Evolutionary conservation across 2,113 vertebrate species (phyloP), one percentile per base, ranked within the genome.

Genomic region (Lasiurus borealis): DNA sequence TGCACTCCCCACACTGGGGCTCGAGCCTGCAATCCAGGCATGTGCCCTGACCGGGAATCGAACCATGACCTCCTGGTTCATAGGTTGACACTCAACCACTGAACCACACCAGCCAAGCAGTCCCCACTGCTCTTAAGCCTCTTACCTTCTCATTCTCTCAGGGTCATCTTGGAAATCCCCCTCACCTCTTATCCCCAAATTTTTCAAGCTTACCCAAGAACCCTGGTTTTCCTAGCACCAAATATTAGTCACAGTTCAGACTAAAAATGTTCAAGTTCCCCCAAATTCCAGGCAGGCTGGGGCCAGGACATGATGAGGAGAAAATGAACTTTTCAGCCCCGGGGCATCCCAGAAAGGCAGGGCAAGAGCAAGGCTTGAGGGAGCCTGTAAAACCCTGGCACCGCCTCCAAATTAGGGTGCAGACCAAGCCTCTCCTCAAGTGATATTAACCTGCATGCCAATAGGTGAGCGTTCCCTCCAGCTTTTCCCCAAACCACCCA

Each of bases 211-310:
- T 93, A 64, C 7, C 71, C 71, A 10, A 15, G 88, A 96, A 52
- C 6, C 52, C 76, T 1, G 50, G 82, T 36, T 89, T 96, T 86
- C 75, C 54, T 80, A 86, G 36, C 48, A 95, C 19, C 71, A 72
- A 88, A 77, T 90, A 92, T 92, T 84, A 95, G 92, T 96, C 78
- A 94, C n/a, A 91, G 21, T 84, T 97, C 44, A 66, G 21, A 52
- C 11, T 91, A 71, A 95, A 95, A 95, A 44, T 9, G 18, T 16
- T 76, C 27, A 64, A 64, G 12, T 95, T 92, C 46, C 46, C 84
- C 44, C 57, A 85, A 48, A 85, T 95, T 91, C 68, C 36, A 50
- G 89, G 59, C 50, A 89, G 71, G 71, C 62, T 54, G 19, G n/a
- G 80, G 50, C n/a, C 59, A 11, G 29, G 29, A 75, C 0, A 0